These are phyloP conservation scores for Falco concolor DNA, from an alignment of 2,797 vertebrate genomes.

Conservation along the genomic window DNA sequence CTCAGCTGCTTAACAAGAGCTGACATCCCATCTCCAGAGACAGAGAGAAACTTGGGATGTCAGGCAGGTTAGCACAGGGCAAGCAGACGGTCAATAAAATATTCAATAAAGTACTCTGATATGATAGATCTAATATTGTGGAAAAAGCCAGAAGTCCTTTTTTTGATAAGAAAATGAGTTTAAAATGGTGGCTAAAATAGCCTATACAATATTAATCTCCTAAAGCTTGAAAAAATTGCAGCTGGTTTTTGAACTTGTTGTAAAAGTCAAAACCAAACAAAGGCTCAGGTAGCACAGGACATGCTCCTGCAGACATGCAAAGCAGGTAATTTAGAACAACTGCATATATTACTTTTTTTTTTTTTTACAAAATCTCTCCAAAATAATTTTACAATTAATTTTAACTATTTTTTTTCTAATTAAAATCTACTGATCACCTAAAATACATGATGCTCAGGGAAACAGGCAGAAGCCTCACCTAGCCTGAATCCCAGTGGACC, in stretches of 20 bases:
- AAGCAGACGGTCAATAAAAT: conserved; percentile 91
- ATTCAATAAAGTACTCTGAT: conserved; percentile 87
- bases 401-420: background rate
- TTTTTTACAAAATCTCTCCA: background rate
- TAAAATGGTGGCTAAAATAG: background rate
- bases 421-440: background rate
- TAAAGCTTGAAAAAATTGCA: background rate
- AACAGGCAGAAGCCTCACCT: background rate
- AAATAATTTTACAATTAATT: background rate
- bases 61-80: conserved; percentile 85
- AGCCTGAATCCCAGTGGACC: background rate
- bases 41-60: conserved; percentile 85
- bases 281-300: background rate
- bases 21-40: conserved; percentile 83
- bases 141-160: conserved; percentile 45
- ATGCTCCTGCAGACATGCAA: background rate
- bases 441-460: background rate
- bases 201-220: background rate
- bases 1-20: conserved; percentile 82
- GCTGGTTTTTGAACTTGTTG: background rate
- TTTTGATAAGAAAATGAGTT: conserved; percentile 9
- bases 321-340: background rate
- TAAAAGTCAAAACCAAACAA: background rate
- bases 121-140: conserved; percentile 84
- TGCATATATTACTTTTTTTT: too few species aligned